These are phyloP conservation scores for Scaptodrosophila lebanonensis DNA, from an alignment of 1,140 invertebrate genomes.

Conservation along the genomic window DNA sequence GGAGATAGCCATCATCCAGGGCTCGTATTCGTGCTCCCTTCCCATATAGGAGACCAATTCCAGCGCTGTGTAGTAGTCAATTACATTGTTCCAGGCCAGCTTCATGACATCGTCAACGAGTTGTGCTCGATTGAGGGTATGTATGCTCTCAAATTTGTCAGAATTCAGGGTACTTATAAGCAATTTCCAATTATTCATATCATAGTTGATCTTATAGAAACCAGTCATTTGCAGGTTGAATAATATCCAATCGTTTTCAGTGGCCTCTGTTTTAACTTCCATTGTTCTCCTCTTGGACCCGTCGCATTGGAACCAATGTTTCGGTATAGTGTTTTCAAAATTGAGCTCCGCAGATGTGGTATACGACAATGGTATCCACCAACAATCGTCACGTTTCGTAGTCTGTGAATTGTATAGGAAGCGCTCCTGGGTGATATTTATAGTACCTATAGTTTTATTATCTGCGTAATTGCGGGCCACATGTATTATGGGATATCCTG, in stretches of 20 bases:
- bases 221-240: conserved; percentile 80
- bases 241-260: conserved; percentile 79
- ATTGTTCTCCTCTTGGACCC: conserved; percentile 15
- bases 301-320: conserved; percentile 78
- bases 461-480: conserved; percentile 81
- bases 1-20: conserved; percentile 81
- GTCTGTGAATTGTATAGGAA: conserved; percentile 41
- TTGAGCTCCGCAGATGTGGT: conserved; percentile 80
- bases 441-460: conserved; percentile 76
- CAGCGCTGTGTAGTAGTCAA: conserved; percentile 82
- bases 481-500: conserved; percentile 86
- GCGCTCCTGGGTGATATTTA: conserved; percentile 78
- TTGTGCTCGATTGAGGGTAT: conserved; percentile 84
- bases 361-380: conserved; percentile 80
- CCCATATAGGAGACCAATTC: conserved; percentile 80
- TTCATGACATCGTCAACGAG: conserved; percentile 86
- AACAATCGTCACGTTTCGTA: conserved; percentile 37
- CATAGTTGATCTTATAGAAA: conserved; percentile 86
- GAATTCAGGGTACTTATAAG: conserved; percentile 78
- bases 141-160: conserved; percentile 79
- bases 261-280: conserved; percentile 37
- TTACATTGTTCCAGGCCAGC: conserved; percentile 81
- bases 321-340: conserved; percentile 80
- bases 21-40: conserved; percentile 81
- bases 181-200: conserved; percentile 81